Evolutionary conservation across 37 sponge, comb jelly and placozoan genomes (phyloP), one percentile per base, ranked within the genome.

Genomic region (Agelas oroides): DNA sequence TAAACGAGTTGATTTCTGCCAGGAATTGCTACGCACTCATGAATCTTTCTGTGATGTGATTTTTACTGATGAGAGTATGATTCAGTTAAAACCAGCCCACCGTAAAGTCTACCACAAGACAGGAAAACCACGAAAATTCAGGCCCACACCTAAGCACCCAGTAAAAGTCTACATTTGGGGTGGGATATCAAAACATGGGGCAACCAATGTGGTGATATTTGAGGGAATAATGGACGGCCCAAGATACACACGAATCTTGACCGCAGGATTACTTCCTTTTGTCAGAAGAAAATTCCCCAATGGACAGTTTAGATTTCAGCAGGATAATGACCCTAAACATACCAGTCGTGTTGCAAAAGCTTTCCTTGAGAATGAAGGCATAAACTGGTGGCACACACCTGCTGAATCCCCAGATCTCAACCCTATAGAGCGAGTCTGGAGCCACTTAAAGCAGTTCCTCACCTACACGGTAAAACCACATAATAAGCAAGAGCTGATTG

Each of bases 361-460:
- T 63, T 73, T n/a, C 54, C 61, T 27, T 11, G 75, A 71, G 35
- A 54, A 61, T 14, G 60, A 84, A 25, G 54, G 55, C 12, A 73
- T 84, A 12, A 74, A 73, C 33, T 84, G 75, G 84, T 84, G 75
- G 65, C 59, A 36, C 14, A 73, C 75, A 62, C 84, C 84, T 20
- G 66, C 84, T 17, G 71, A 70, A 19, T 39, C 75, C 36, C 71
- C 84, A 24, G 75, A 84, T 53, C 15, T 84, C 14, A 84, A 84
- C 34, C 84, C 75, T 1, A 84, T 74, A n/a, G 75, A 84, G 62
- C 58, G 73, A 17, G 40, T 84, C 14, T 84, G 84, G 84, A 64
- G 38, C 18, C 55, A 80, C 28, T 46, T 67, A 14, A 80, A 69
- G 31, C 70, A 67, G 13, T 80, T 23, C 36, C 19, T 80, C 25